phyloP scores from a whole-genome alignment of 2,113 vertebrate genomes.

The Aegypius monachus region DNA sequence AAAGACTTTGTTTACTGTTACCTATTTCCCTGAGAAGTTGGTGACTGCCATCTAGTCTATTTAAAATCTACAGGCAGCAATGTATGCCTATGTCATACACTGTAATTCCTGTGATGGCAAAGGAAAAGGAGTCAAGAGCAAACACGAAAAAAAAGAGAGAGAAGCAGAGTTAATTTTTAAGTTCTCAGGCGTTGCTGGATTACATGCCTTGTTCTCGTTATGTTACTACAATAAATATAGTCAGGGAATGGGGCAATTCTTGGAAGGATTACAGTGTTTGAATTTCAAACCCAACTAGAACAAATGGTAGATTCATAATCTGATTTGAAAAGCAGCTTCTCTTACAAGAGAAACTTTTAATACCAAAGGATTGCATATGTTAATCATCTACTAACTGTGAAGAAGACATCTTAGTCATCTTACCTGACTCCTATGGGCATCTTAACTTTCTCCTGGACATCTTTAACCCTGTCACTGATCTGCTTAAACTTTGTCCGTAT shows the following conservation, averaged over 20 bases:
- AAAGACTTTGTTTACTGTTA: neutral
- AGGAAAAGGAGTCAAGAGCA: neutral
- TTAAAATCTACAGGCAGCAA: neutral
- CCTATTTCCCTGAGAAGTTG: neutral
- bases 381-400: neutral
- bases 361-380: neutral
- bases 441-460: neutral
- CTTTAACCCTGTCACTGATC: neutral
- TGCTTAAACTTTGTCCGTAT: neutral
- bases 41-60: neutral
- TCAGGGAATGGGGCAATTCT: neutral
- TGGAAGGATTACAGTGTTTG: neutral
- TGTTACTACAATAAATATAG: neutral
- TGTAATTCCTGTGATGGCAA: neutral
- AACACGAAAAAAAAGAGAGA: neutral
- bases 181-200: neutral
- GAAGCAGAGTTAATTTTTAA: neutral
- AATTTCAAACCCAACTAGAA: neutral
- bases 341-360: neutral
- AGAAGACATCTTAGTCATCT: neutral
- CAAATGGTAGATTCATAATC: neutral
- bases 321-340: neutral
- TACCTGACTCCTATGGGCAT: neutral
- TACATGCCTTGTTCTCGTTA: neutral
- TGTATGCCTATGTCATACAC: neutral